phyloP scores from a whole-genome alignment of 2,888 invertebrate species.

The Mesopsocus fuscifrons region DNA sequence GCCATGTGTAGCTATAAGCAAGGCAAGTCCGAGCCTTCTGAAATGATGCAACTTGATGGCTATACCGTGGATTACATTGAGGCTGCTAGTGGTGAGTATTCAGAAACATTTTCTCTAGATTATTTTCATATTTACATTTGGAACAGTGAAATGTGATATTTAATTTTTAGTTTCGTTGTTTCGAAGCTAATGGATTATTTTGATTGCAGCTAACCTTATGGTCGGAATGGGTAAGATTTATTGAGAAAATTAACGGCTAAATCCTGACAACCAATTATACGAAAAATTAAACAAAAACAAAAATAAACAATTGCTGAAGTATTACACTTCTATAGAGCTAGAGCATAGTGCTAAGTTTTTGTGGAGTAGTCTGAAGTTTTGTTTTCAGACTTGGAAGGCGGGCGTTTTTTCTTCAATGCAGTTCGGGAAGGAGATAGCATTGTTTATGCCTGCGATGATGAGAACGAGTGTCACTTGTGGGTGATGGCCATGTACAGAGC shows the following conservation, averaged over 20 bases:
- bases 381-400: conserved; percentile 68
- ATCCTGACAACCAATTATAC: too few species aligned
- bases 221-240: conserved; percentile 64
- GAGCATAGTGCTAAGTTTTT: too few species aligned
- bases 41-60: conserved; percentile 99
- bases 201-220: conserved; percentile 73
- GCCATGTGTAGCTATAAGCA: conserved; percentile 99
- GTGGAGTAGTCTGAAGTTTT: too few species aligned
- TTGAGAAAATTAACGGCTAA: too few species aligned
- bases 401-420: conserved; percentile 93
- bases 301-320: too few species aligned
- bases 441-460: conserved; percentile 87
- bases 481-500: conserved; percentile 98
- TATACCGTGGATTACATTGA: conserved; percentile 99
- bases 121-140: too few species aligned
- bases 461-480: conserved; percentile 96
- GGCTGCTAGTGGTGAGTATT: conserved; percentile 63
- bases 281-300: too few species aligned
- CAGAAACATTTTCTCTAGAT: conserved; percentile 7
- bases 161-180: too few species aligned
- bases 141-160: too few species aligned
- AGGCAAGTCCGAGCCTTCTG: conserved; percentile 97
- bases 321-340: too few species aligned
- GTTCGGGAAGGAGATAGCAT: conserved; percentile 97
- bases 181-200: too few species aligned